Percentiles rank a stretch among this genome's conserved stretches.
phyloP scores from a whole-genome alignment of 2,888 invertebrate genomes.

The Acleris holmiana region DNA sequence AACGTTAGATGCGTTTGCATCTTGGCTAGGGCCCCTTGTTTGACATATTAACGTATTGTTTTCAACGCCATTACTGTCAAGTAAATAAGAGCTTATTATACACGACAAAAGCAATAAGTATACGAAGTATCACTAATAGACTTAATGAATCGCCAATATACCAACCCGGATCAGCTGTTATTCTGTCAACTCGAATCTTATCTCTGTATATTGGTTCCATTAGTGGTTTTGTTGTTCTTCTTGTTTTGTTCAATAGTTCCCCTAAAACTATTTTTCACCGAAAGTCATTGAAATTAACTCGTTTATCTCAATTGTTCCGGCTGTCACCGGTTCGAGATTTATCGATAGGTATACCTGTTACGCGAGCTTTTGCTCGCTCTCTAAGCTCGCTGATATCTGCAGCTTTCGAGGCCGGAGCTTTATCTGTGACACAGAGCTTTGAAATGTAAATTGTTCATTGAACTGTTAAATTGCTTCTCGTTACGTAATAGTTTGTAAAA shows the following conservation, averaged over 20 bases:
- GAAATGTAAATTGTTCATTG: background rate
- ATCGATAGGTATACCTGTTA: constrained; percentile 9
- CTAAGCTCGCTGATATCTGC: constrained; percentile 25
- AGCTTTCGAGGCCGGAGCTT: constrained; percentile 15
- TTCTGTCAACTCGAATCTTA: too few relatives aligned
- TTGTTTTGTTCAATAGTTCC: background rate
- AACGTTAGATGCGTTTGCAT: too few relatives aligned
- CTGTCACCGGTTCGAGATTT: constrained; percentile 18
- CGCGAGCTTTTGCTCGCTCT: constrained; percentile 10
- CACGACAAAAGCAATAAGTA: too few relatives aligned
- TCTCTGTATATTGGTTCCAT: too few relatives aligned
- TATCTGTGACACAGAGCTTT: background rate
- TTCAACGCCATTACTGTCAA: too few relatives aligned
- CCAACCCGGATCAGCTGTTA: too few relatives aligned
- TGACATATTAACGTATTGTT: too few relatives aligned
- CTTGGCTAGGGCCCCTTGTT: too few relatives aligned
- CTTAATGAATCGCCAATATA: too few relatives aligned
- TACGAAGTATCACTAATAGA: too few relatives aligned
- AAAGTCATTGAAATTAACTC: constrained; percentile 12
- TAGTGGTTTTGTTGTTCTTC: too few relatives aligned
- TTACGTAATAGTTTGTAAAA: background rate
- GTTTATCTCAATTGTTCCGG: constrained; percentile 17
- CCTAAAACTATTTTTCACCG: background rate
- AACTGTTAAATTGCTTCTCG: background rate
- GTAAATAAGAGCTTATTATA: too few relatives aligned